Evolutionary conservation across 2,888 invertebrate species (phyloP).

Genomic region (Oscheius sp.): DNA sequence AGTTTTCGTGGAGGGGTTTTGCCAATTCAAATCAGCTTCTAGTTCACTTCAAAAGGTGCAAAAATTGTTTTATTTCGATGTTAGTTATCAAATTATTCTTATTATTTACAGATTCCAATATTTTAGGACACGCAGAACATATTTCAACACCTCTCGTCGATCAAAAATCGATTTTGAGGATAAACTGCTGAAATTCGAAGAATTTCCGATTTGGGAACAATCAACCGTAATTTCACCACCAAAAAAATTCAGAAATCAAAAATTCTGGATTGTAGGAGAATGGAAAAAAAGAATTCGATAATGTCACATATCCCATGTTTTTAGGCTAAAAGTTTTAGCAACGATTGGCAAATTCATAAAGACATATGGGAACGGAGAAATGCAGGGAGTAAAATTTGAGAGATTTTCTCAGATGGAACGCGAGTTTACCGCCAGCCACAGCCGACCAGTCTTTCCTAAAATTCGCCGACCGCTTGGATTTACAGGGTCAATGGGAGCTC

Average conservation of each 20-base stretch:
- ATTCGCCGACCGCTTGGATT: no score
- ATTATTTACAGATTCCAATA: not conserved
- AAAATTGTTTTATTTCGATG: conserved; percentile 55
- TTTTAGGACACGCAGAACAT: conserved; percentile 57
- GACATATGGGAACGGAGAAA: conserved; percentile 51
- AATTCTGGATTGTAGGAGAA: conserved; percentile 46
- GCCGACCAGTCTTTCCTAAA: no score
- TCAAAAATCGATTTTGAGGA: conserved; percentile 58
- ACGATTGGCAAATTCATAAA: conserved; percentile 57
- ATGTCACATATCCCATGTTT: conserved; percentile 48
- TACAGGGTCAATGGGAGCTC: no score
- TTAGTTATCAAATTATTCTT: conserved; percentile 33
- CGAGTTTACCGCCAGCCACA: no score
- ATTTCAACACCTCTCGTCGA: conserved; percentile 58
- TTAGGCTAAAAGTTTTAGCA: no score
- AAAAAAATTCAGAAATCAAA: no score
- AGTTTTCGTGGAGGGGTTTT: no score
- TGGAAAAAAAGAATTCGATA: conserved; percentile 54
- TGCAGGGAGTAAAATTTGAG: no score
- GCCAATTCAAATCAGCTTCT: no score
- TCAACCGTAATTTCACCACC: not conserved
- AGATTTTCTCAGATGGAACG: no score
- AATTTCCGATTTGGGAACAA: not conserved
- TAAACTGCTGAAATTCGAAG: conserved; percentile 37
- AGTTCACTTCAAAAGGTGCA: conserved; percentile 18